Conservation (phyloP, 1,140 invertebrate species). For the Drosophila yakuba region DNA sequence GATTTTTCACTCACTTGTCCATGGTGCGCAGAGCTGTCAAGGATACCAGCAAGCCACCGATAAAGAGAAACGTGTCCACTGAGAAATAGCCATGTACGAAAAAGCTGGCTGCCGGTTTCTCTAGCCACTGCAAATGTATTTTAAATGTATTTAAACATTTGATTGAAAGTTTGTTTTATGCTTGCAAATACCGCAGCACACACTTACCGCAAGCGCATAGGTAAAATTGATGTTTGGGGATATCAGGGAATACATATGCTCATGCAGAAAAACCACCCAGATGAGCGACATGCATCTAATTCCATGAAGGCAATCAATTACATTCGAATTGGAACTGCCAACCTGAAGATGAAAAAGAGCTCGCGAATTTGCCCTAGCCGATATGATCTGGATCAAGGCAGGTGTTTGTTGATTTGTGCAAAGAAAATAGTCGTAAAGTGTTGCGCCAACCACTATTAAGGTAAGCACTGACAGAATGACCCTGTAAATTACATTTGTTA, state of each 20-base stretch:
- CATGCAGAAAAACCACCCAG: slow-evolving; percentile 88
- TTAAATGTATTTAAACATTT: not conserved
- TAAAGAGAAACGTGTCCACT: slow-evolving; percentile 89
- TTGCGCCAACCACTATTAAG: slow-evolving; percentile 9
- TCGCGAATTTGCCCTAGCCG: slow-evolving; percentile 48
- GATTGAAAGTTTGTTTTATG: not conserved
- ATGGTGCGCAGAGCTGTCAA: slow-evolving; percentile 88
- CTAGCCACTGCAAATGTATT: slow-evolving; percentile 59
- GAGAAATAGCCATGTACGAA: slow-evolving; percentile 86
- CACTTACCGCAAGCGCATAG: slow-evolving; percentile 19
- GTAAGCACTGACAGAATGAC: slow-evolving; percentile 35
- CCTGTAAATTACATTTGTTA: slow-evolving; percentile 9
- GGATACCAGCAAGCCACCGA: slow-evolving; percentile 88
- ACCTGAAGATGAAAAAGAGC: slow-evolving; percentile 37
- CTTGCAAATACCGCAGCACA: no score
- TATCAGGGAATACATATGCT: slow-evolving; percentile 62
- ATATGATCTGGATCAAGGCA: slow-evolving; percentile 39
- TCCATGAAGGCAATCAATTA: slow-evolving; percentile 85
- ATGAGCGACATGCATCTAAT: slow-evolving; percentile 87
- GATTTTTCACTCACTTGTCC: slow-evolving; percentile 86
- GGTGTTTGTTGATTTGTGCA: slow-evolving; percentile 34
- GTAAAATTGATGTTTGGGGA: slow-evolving; percentile 64
- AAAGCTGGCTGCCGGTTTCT: slow-evolving; percentile 86
- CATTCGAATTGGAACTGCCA: slow-evolving; percentile 44
- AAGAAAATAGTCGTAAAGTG: slow-evolving; percentile 49